Conservation (phyloP, 2,888 invertebrate genomes). For the Agrochola litura region DNA sequence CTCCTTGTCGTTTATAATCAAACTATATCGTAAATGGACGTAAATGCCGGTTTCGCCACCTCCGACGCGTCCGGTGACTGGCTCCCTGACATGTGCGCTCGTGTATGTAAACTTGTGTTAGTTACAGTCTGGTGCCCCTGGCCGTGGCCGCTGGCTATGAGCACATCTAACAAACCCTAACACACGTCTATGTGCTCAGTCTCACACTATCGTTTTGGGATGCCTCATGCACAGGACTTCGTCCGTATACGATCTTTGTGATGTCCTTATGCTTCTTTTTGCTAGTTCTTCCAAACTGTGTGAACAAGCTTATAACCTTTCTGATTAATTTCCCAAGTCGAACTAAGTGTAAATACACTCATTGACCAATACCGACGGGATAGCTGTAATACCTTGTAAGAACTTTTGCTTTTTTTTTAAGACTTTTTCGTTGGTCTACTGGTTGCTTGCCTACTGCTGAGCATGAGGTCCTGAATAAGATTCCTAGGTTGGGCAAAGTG, state of each 20-base stretch:
- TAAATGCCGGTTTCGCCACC: background rate
- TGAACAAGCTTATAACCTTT: background rate
- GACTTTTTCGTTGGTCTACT: too few species aligned
- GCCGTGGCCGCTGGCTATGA: constrained; percentile 30
- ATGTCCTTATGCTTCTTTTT: background rate
- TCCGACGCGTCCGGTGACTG: constrained; percentile 1
- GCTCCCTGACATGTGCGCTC: constrained; percentile 34
- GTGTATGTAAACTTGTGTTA: constrained; percentile 36
- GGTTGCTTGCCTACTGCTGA: too few species aligned
- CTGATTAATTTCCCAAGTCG: background rate
- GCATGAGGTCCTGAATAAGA: too few species aligned
- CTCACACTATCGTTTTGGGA: background rate
- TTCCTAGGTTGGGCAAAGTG: too few species aligned
- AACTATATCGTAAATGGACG: background rate
- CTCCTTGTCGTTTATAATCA: background rate
- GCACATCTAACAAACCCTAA: constrained; percentile 18
- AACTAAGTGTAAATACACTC: background rate
- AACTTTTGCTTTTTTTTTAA: background rate
- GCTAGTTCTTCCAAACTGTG: background rate
- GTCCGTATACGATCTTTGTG: background rate
- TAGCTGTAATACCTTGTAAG: background rate
- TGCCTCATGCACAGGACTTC: background rate
- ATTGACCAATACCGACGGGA: background rate
- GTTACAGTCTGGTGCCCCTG: constrained; percentile 42
- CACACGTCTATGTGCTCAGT: background rate